Base-by-base conservation (phyloP, 2,888 invertebrate genomes). In the Cantharis rufa region DNA sequence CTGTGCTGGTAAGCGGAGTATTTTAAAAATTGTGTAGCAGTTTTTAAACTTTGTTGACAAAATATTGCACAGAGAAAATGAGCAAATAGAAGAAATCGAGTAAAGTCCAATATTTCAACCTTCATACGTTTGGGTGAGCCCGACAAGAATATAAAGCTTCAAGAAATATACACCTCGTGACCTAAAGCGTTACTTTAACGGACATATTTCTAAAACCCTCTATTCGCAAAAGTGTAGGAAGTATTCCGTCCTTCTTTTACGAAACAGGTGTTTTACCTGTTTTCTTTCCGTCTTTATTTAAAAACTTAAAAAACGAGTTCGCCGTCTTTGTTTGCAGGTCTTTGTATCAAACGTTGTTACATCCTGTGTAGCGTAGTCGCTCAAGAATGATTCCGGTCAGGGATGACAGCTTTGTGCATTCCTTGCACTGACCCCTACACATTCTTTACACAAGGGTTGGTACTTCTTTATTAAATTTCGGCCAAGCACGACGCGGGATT, bases 341-440 rank as follows among this genome's bases (percentile, higher is more conserved):
- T 72, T 76, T 72, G 75, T 70, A 72, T 48, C 69, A 66, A 61
- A 21, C 76, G 73, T 70, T 48, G 48, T 48, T 48, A 73, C 66
- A 66, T 71, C 74, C 74, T 71, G 68, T 74, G 74, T 64, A 27
- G 63, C 16, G 73, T 75, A 77, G 71, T 74, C 79, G 77, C 66
- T 75, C 70, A 72, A 77, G 79, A 70, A 73, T 74, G 71, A 77
- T 82, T 83, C 83, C 83, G 81, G 80, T 80, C 78, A 80, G 75
- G 81, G 80, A 82, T 82, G 81, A 81, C 81, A 80, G 78, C 75
- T 80, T 72, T 78, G 75, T 79, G 77, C 75, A 81, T 79, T 80
- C 48, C 80, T 80, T 79, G 69, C 70, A 62, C 79, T 82, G 81
- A 83, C 82, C 83, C 81, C 79, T 66, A 80, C 80, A 81, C 82